A percentile compares a stretch with the other conserved stretches of the same genome.
These are phyloP conservation scores for Otolemur garnettii DNA, from an alignment of 2,113 vertebrate species.

Conservation along the genomic window DNA sequence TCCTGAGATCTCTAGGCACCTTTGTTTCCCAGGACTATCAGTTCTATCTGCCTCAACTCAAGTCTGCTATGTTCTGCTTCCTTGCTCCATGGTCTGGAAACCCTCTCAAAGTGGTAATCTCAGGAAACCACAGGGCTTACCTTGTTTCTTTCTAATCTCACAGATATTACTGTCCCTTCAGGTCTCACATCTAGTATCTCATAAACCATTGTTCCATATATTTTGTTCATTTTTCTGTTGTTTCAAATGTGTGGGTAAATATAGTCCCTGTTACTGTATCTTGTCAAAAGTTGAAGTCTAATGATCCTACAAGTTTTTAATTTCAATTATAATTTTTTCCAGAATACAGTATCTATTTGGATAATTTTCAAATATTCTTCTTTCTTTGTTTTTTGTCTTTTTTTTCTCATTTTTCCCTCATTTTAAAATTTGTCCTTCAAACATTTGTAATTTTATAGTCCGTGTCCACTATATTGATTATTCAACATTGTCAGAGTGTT, in stretches of 20 bases:
- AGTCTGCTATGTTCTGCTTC: not conserved
- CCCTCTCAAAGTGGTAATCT: not conserved
- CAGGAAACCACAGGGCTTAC: not conserved
- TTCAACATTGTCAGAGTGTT: not conserved
- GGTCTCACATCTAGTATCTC: not conserved
- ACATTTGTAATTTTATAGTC: not conserved
- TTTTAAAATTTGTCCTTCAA: slow-evolving; percentile 1
- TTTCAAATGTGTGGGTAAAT: not conserved
- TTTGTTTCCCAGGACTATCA: not conserved
- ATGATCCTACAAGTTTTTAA: not conserved
- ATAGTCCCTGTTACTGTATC: not conserved
- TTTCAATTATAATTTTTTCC: not conserved
- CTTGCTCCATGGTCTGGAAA: not conserved
- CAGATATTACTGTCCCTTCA: not conserved
- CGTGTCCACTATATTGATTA: not conserved
- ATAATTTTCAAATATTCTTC: not conserved
- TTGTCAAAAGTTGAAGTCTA: not conserved
- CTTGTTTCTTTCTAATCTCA: slow-evolving; percentile 17
- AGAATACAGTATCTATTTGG: not conserved
- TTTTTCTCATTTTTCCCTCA: slow-evolving; percentile 33
- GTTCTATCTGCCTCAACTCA: not conserved
- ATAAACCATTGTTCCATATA: not conserved
- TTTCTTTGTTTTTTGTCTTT: not conserved
- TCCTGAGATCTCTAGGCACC: not conserved
- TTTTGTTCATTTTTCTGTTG: not conserved